These are phyloP conservation scores for Eristalinus aeneus DNA, from an alignment of 2,888 invertebrate species.

Conservation along the genomic window DNA sequence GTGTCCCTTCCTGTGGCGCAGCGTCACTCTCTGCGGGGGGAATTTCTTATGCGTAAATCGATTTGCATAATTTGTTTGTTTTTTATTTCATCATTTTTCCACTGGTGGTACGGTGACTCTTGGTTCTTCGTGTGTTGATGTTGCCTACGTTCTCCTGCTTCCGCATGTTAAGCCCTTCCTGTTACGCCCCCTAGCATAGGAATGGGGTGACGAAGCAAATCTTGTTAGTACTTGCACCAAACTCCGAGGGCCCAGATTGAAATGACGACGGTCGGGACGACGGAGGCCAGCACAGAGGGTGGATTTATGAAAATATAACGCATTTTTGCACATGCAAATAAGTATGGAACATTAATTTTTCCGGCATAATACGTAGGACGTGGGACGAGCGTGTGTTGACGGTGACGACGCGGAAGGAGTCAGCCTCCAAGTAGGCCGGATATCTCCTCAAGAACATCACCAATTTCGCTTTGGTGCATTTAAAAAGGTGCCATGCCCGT, in stretches of 20 bases:
- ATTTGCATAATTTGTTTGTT: conserved; percentile 62
- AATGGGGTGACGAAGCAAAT: conserved; percentile 58
- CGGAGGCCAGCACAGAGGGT: background rate
- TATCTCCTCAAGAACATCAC: conserved; percentile 59
- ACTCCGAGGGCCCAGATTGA: background rate
- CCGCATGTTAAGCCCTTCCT: conserved; percentile 29
- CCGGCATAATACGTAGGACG: conserved; percentile 27
- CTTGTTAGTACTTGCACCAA: conserved; percentile 56
- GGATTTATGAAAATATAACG: conserved; percentile 62
- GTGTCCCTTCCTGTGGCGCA: conserved; percentile 8
- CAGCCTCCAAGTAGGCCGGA: conserved; percentile 50
- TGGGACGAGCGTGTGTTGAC: conserved; percentile 1
- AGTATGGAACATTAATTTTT: conserved; percentile 67
- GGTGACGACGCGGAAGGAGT: conserved; percentile 1
- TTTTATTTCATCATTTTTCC: conserved; percentile 9
- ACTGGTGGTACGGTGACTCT: background rate
- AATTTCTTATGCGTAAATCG: conserved; percentile 68
- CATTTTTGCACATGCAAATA: conserved; percentile 69
- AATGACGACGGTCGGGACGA: background rate
- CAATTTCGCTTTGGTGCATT: conserved; percentile 62
- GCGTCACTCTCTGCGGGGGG: conserved; percentile 19
- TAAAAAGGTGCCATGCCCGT: conserved; percentile 36
- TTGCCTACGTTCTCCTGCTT: conserved; percentile 7
- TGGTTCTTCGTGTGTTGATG: background rate
- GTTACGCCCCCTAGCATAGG: background rate